Conservation (phyloP, 2,797 vertebrate genomes). For the Macroramphosus scolopax region DNA sequence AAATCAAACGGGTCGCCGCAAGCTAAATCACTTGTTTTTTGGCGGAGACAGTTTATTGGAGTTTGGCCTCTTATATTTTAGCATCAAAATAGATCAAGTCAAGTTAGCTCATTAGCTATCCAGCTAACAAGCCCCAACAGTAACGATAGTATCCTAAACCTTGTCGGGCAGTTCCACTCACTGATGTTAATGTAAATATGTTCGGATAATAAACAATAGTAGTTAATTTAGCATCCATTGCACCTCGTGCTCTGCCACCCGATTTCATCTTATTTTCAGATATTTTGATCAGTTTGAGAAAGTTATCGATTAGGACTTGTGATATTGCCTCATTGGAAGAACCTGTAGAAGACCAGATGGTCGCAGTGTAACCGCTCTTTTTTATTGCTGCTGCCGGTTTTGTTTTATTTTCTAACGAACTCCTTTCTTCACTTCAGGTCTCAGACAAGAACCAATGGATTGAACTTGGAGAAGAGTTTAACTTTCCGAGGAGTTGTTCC, state of each 20-base stretch:
- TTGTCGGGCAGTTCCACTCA: conserved; percentile 43
- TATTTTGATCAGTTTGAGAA: conserved; percentile 42
- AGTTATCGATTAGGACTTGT: conserved; percentile 64
- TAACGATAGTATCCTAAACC: conserved; percentile 48
- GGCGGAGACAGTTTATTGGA: conserved; percentile 20
- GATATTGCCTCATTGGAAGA: conserved; percentile 32
- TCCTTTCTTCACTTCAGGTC: conserved; percentile 80
- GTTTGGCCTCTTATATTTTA: conserved; percentile 28
- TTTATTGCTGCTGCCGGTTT: conserved; percentile 11
- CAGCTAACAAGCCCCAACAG: conserved; percentile 69
- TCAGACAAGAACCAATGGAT: conserved; percentile 99
- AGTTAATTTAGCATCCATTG: neutral
- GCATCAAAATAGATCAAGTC: conserved; percentile 18
- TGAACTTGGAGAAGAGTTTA: conserved; percentile 96
- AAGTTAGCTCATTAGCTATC: conserved; percentile 67
- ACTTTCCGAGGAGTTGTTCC: conserved; percentile 98
- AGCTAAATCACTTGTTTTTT: conserved; percentile 4
- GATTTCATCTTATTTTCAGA: neutral
- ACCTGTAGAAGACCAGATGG: conserved; percentile 58
- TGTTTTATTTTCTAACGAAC: conserved; percentile 27
- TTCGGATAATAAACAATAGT: neutral
- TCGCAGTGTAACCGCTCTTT: conserved; percentile 44
- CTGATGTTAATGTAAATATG: conserved; percentile 48
- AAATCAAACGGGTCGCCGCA: conserved; percentile 35
- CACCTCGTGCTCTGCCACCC: accelerated